Base-by-base conservation (phyloP, 2,888 invertebrate genomes). In the Ecliptopera silaceata region DNA sequence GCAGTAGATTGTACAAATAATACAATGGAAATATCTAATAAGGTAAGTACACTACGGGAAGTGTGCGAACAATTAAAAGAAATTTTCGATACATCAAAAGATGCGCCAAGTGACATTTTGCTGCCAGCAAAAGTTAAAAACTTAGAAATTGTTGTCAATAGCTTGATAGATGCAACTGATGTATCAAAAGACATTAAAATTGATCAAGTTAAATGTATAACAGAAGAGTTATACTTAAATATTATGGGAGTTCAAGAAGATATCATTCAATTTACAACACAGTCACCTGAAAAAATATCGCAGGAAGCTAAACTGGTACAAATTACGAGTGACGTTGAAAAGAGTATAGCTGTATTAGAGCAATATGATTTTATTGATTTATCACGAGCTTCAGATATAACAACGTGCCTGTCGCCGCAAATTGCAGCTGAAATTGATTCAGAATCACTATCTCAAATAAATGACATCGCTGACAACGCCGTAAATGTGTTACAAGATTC, bases 331-430 rank as follows among this genome's bases (percentile, higher is more conserved):
- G 82, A 86, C 59, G 72, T 91, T 11, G 83, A 89, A 70, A 81
- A 65, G 13, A 84, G 79, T 60, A 85, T 89, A 63, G 86, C 84
- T 42, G 79, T 82, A 1, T 70, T 89, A 49, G 82, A 88, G 69
- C 79, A 87, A 63, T 84, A 78, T 66, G 79, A 87, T 59, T 86
- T 88, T 54, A 73, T 90, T 6, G 82, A 88, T 52, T 68, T 88
- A 38, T 79, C 84, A 11, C 69, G 72, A 56, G 72, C 69, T 31
- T 86, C 85, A 3, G 83, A 89, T 41, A 70, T 84, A n/a, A 64
- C 70, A 11, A 70, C 39, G 17, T 77, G 74, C 59, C 59, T 60
- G 15, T 79, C 80, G 10, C 74, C 77, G 18, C 77, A 82, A 57
- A 20, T 75, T 6, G 85, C 80, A 11, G 53, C 65, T 13, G 82